Evolutionary conservation across 2,888 invertebrate species (phyloP), one percentile per base, ranked within the genome.

Genomic region (Rhogogaster chlorosoma): DNA sequence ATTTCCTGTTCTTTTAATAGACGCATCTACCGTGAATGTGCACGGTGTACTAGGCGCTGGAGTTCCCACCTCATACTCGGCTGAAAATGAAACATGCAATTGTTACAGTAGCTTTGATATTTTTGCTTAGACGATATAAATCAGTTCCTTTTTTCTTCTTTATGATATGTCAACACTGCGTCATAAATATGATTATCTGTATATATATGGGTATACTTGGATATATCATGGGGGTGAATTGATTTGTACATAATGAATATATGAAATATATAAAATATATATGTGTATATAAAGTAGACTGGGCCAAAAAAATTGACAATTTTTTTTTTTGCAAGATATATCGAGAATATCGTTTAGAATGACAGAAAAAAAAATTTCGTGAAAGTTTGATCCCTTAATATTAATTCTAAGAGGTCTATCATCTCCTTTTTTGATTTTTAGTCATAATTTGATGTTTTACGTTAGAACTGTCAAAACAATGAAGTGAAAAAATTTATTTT

Each of bases 21-120:
- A 95, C 88, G 96, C 96, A 92, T 97, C 96, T 92, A 98, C 97
- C 92, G 96, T 96, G 94, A 97, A 98, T 93, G 97, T 97, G 95
- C 99, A 99, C 90, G 97, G 96, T 86, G 97, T 96, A 92, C 97
- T 96, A 89, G 97, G 97, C 88, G 97, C 96, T 89, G 97, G 98
- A 87, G 97, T 97, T 89, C 99, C 99, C 93, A 99, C 96, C 94
- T 97, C 97, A 95, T 97, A 99, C 93, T 98, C 98, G 95, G 97
- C 98, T 98, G 57, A n/a, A 80, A 61, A 80, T 77, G 29, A 15
- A 49, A 45, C 7, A 45, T 15, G 32, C 9, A 15, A 45, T 49
- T 26, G 22, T n/a, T 49, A 38, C 49, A 77, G 38, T 61, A 42
- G 26, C n/a, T n/a, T 1, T 26, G 18, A n/a, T 32, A 15, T 61